Conservation (phyloP, 2,797 vertebrate species). For the Poeciliopsis paucimaculata region DNA sequence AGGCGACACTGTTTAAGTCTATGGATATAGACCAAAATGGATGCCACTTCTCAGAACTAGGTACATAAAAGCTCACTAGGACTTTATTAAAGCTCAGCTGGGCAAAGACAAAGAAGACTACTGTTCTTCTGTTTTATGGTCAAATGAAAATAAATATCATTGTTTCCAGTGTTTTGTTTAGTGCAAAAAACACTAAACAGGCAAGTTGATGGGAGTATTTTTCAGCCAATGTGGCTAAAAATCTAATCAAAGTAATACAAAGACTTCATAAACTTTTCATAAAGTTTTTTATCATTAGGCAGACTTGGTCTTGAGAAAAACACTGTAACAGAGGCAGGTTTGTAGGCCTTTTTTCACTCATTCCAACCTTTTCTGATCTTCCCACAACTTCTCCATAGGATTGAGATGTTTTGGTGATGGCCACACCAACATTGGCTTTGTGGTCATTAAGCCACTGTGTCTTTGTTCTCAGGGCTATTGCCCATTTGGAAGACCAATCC, state of each 20-base stretch:
- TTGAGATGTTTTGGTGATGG: too few species aligned
- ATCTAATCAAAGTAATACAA: neutral
- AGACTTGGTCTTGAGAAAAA: neutral
- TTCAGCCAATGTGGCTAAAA: neutral
- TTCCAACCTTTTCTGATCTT: neutral
- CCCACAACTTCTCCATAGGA: neutral
- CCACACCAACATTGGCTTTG: too few species aligned
- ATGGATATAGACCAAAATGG: too few species aligned
- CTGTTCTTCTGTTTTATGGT: neutral
- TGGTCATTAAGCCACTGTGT: neutral
- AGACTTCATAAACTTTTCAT: neutral
- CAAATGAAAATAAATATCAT: neutral
- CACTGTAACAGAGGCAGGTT: too few species aligned
- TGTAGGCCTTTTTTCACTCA: too few species aligned
- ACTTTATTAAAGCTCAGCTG: too few species aligned
- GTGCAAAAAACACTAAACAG: neutral
- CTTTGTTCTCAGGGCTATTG: neutral
- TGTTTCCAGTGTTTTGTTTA: neutral
- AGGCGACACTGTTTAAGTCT: too few species aligned
- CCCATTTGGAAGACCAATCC: neutral
- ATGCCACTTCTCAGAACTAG: too few species aligned
- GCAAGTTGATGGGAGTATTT: neutral
- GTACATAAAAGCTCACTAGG: too few species aligned
- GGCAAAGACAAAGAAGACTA: too few species aligned
- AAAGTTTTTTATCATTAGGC: neutral